Base-by-base conservation (phyloP, 37 sponge, comb jelly and placozoan species). In the Lycopodina hypogea region DNA sequence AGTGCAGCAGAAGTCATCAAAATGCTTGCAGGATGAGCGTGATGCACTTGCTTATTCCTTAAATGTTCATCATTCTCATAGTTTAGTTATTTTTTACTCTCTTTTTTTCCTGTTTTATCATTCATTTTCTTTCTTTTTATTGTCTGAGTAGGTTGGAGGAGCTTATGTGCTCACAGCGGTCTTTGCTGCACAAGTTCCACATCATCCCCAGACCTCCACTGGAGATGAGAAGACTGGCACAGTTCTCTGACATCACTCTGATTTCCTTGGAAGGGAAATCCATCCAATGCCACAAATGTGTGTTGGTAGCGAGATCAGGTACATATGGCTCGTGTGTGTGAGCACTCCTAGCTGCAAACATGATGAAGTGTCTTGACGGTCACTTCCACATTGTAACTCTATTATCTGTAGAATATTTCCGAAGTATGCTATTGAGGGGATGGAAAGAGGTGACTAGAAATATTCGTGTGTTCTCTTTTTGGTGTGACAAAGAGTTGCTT, bases 261-360 rank as follows among this genome's bases (percentile, higher is more conserved):
- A 60, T 83, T 34, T 73, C 79, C 22, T 32, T 66, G 21, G 88
- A 82, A 38, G 77, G 62, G 24, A 50, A 71, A 29, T 34, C 45
- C 29, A 39, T 88, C 45, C 51, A 42, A 3, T 94, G 95, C 56
- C 95, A 94, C 74, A 76, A 63, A 45, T 94, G 89, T 79, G 81
- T 94, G 51, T 76, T 94, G 1, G 86, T 84, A 22, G 85, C 91
- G n/a, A 61, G 95, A 67, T 85, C 89, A 55, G 94, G 94, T 93
- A 33, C 56, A 78, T 3, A 1, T 29, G n/a, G n/a, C n/a, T n/a
- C n/a, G 57, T 72, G n/a, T 68, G 21, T 59, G 58, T 74, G 34
- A 50, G 34, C 40, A 56, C 2, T 23, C 74, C 34, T 83, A n/a
- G 61, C 4, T 83, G 51, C 50, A 68, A 23, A 48, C 29, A 52